Evolutionary conservation across 2,888 invertebrate species (phyloP).

Genomic region (Hemithea aestivaria): DNA sequence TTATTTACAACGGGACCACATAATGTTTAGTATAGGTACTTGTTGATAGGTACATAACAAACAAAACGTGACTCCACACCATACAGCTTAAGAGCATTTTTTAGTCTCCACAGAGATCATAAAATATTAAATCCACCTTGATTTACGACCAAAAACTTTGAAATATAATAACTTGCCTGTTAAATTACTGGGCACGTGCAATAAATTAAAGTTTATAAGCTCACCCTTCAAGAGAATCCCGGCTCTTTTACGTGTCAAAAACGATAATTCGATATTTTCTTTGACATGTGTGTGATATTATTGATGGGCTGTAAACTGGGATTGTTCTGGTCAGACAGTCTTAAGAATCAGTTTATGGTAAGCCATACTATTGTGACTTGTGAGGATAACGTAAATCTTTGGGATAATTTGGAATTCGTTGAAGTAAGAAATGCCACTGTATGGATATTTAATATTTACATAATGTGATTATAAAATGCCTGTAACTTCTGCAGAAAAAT

Average conservation of each 20-base stretch:
- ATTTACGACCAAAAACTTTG: conserved; percentile 68
- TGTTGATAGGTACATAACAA: no score
- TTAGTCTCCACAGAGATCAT: conserved; percentile 47
- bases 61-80: no score
- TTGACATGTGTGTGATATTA: conserved; percentile 26
- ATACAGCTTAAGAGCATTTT: no score
- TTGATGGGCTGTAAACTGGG: conserved; percentile 26
- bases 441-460: no score
- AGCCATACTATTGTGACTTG: conserved; percentile 2
- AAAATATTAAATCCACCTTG: conserved; percentile 65
- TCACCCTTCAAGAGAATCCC: conserved; percentile 33
- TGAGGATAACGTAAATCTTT: no score
- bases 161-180: conserved; percentile 70
- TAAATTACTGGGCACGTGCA: conserved; percentile 56
- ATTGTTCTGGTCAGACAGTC: conserved; percentile 17
- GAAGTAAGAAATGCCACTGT: no score
- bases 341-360: conserved; percentile 17
- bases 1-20: no score
- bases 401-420: no score
- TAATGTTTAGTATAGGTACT: no score
- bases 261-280: conserved; percentile 45
- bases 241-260: conserved; percentile 30
- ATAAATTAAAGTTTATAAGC: conserved; percentile 62
- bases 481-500: no score
- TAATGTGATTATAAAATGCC: no score